Percentiles rank a stretch among this genome's conserved stretches.
These are phyloP conservation scores for Seira ritae DNA, from an alignment of 2,888 invertebrate species.

Conservation along the genomic window DNA sequence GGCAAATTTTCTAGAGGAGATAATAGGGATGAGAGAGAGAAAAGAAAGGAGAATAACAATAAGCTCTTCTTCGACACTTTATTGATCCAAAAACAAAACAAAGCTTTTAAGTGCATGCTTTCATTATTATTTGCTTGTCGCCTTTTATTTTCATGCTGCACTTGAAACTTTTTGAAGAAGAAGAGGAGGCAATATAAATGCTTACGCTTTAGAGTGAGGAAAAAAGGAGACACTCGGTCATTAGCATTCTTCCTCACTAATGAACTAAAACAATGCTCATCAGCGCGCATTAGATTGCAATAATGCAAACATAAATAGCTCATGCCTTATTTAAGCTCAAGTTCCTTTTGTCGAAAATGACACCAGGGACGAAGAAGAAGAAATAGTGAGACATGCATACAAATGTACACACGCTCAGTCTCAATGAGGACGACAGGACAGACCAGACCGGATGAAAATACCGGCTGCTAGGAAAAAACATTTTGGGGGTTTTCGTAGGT, in stretches of 20 bases:
- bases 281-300: background rate
- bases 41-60: slow-evolving; percentile 41
- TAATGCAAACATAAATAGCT: background rate
- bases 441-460: background rate
- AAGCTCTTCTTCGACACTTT: slow-evolving; percentile 51
- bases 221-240: slow-evolving; percentile 30
- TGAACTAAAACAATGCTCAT: slow-evolving; percentile 59
- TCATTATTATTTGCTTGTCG: background rate
- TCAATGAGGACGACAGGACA: too few species aligned
- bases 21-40: background rate
- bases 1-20: background rate
- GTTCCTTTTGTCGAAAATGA: background rate
- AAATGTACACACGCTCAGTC: too few species aligned
- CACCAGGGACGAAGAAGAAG: background rate
- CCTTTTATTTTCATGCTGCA: background rate
- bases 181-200: background rate
- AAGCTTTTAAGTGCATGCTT: slow-evolving; percentile 12
- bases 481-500: too few species aligned
- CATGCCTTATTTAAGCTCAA: background rate
- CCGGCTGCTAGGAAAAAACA: background rate
- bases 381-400: background rate
- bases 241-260: slow-evolving; percentile 54
- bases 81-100: slow-evolving; percentile 52
- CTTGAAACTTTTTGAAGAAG: background rate
- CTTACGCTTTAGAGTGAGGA: background rate